Percentiles rank a stretch among this genome's conserved stretches.
phyloP scores from a whole-genome alignment of 2,113 vertebrate genomes.

The Zosterops japonicus region DNA sequence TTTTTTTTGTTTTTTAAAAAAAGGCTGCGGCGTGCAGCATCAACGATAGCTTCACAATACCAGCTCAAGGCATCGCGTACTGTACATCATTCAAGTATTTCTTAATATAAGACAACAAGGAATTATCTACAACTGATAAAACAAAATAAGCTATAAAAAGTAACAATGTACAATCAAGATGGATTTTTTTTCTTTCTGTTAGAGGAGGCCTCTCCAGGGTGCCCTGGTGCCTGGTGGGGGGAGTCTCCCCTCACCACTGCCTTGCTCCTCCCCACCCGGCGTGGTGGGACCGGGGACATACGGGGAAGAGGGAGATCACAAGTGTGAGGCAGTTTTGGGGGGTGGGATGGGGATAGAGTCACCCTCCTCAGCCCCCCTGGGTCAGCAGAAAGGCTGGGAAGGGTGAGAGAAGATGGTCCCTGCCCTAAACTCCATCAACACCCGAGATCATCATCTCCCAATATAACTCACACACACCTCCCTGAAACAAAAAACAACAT shows the following conservation, averaged over 20 bases:
- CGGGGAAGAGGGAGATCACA: background rate
- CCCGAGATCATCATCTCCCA: background rate
- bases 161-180: conserved; percentile 55
- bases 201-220: background rate
- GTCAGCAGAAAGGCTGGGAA: background rate
- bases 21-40: conserved; percentile 25
- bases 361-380: background rate
- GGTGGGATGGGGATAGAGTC: background rate
- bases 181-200: background rate
- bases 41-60: background rate
- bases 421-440: background rate
- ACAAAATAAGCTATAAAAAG: conserved; percentile 29
- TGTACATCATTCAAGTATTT: conserved; percentile 75
- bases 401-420: background rate
- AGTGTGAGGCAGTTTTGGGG: background rate
- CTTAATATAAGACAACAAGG: conserved; percentile 63
- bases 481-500: conserved; percentile 51
- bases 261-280: background rate
- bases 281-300: rapidly evolving
- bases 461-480: conserved; percentile 25
- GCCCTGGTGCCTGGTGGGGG: rapidly evolving
- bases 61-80: conserved; percentile 45
- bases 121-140: conserved; percentile 61
- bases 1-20: background rate
- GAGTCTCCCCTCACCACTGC: background rate